phyloP scores from a whole-genome alignment of 1,140 invertebrate species.

The Neomicropteryx cornuta region DNA sequence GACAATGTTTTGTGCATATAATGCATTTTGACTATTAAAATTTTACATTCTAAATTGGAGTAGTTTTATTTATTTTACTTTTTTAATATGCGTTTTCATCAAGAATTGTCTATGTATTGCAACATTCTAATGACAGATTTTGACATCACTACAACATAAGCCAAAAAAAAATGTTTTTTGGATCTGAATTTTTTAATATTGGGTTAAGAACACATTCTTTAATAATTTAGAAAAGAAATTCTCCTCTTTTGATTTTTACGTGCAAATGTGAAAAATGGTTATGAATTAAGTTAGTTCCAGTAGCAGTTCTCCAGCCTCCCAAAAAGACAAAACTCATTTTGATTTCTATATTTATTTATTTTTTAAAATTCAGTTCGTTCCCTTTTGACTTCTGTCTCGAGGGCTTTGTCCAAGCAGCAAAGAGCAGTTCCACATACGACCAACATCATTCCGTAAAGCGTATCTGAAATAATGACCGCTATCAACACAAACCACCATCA shows the following conservation, averaged over 20 bases:
- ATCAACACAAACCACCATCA: background rate
- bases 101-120: no score
- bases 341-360: background rate
- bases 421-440: constrained; percentile 27
- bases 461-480: constrained; percentile 22
- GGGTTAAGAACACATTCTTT: constrained; percentile 1
- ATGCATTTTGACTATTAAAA: no score
- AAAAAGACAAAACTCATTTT: background rate
- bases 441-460: constrained; percentile 28
- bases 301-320: background rate
- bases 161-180: background rate
- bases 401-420: constrained; percentile 28
- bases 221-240: background rate
- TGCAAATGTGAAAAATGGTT: background rate
- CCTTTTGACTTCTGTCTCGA: background rate
- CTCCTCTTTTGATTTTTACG: constrained; percentile 4
- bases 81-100: no score
- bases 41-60: no score
- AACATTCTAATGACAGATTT: no score
- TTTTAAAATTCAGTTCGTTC: constrained; percentile 2
- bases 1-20: no score
- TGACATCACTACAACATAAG: background rate
- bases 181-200: background rate
- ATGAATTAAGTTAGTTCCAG: background rate
- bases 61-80: no score